Conservation (phyloP, 2,113 vertebrate species). For the Grus americana region DNA sequence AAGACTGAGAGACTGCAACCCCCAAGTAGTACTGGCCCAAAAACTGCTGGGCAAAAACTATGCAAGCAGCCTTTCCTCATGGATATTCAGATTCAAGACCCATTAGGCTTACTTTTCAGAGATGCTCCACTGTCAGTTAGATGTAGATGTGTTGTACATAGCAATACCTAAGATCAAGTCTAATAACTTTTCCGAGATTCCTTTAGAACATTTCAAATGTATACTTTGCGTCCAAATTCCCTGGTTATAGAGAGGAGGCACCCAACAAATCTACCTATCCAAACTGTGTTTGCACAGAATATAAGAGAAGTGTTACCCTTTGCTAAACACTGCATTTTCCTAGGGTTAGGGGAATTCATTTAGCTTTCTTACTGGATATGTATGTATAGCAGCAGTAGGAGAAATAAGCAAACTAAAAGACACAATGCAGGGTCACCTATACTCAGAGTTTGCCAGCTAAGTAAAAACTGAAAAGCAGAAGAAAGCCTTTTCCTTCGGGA, state of each 20-base stretch:
- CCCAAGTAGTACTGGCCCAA: neutral
- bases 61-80: neutral
- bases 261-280: neutral
- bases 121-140: neutral
- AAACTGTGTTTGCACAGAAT: neutral
- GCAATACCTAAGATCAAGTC: neutral
- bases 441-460: neutral
- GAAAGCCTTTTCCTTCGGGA: neutral
- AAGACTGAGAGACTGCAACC: neutral
- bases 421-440: neutral
- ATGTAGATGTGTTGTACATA: rapidly evolving
- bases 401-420: neutral
- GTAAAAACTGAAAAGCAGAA: neutral
- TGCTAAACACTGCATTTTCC: neutral
- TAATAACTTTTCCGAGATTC: neutral
- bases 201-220: neutral
- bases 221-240: neutral
- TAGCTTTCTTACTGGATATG: neutral
- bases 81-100: neutral
- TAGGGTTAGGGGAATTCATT: neutral
- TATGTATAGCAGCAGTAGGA: neutral
- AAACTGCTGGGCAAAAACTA: neutral
- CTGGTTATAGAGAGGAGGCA: neutral
- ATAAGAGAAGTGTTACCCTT: neutral
- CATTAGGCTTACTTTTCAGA: neutral